Percentiles rank a stretch among this genome's conserved stretches.
Evolutionary conservation across 2,888 invertebrate genomes (phyloP).

Genomic region (Venustoraphidia nigricollis): DNA sequence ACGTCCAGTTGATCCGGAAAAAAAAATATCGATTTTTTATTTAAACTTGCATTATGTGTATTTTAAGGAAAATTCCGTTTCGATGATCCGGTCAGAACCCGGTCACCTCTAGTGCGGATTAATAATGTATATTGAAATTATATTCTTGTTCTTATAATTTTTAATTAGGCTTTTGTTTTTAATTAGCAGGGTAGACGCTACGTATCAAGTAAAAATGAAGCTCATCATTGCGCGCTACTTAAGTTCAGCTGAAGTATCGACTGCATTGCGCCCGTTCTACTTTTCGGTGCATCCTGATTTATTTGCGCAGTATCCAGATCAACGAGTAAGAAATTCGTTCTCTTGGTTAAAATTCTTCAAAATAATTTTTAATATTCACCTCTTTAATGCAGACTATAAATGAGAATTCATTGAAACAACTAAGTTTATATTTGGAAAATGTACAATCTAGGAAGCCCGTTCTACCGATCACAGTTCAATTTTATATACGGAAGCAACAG

Average conservation of each 20-base stretch:
- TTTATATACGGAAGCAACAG: constrained; percentile 58
- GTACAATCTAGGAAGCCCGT: constrained; percentile 49
- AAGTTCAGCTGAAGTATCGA: constrained; percentile 72
- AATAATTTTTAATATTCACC: not conserved
- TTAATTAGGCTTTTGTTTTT: no score
- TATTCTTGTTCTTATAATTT: no score
- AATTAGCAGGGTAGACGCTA: no score
- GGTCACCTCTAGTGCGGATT: no score
- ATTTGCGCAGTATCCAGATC: constrained; percentile 80
- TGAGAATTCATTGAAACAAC: constrained; percentile 76
- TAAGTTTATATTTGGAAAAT: constrained; percentile 72
- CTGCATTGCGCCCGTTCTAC: constrained; percentile 85
- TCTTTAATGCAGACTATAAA: constrained; percentile 52
- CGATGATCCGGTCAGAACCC: no score
- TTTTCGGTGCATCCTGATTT: constrained; percentile 92
- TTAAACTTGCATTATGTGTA: no score
- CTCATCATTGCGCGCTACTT: constrained; percentile 21
- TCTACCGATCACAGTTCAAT: constrained; percentile 49
- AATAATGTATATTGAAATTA: no score
- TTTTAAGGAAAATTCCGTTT: no score
- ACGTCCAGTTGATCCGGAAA: no score
- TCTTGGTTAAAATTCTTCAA: not conserved
- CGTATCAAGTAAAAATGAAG: not conserved
- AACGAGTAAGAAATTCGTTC: constrained; percentile 47
- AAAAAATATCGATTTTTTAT: no score